Conservation (phyloP, 2,888 invertebrate genomes). For the Leptinotarsa tumamoca region DNA sequence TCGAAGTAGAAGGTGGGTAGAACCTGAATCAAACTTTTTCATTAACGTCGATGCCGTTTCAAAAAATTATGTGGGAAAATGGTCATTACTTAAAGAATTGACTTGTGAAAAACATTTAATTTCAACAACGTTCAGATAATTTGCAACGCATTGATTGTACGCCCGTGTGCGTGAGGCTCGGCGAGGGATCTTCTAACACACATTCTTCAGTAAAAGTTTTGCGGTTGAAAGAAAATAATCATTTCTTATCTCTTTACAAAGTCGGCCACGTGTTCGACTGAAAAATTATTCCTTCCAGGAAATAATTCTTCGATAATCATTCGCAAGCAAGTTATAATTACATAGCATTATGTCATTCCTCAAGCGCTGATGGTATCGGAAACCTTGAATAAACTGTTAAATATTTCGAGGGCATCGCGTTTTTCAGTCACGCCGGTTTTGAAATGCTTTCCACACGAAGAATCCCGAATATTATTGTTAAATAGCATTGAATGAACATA, state of each 20-base stretch:
- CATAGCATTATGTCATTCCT: slow-evolving; percentile 11
- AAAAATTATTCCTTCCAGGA: slow-evolving; percentile 22
- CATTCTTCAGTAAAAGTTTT: background rate
- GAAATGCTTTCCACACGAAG: background rate
- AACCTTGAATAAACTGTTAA: background rate
- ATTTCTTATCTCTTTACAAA: background rate
- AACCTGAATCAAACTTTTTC: no score
- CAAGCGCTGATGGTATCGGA: background rate
- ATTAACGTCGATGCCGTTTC: no score
- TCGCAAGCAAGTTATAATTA: slow-evolving; percentile 18
- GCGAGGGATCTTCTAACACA: background rate
- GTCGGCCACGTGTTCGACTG: slow-evolving; percentile 15
- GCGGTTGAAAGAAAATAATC: background rate
- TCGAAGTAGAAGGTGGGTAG: no score
- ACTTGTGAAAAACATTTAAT: no score
- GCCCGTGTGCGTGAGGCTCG: no score
- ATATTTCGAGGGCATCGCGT: background rate
- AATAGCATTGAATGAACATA: no score
- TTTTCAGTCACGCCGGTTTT: background rate
- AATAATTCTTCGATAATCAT: slow-evolving; percentile 18
- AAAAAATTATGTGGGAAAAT: no score
- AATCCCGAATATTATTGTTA: no score
- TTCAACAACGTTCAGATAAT: no score
- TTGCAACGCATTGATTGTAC: no score
- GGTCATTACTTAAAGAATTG: no score